phyloP scores from a whole-genome alignment of 53 echinoderm and acorn worm species.

The Astropecten irregularis region DNA sequence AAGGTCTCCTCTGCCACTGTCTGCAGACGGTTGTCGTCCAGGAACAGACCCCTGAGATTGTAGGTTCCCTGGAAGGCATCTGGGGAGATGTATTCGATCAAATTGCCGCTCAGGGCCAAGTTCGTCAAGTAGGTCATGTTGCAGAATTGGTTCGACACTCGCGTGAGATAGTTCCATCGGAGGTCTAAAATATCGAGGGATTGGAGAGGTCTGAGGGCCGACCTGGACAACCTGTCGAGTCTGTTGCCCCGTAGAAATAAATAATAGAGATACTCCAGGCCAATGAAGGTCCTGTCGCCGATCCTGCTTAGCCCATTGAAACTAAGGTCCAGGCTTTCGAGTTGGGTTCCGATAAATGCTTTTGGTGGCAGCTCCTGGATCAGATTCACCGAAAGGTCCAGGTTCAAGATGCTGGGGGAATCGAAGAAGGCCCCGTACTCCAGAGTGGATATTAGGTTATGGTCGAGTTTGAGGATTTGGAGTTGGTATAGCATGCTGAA shows the following conservation, averaged over 20 bases:
- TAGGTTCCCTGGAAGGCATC: constrained; percentile 55
- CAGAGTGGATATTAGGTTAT: constrained; percentile 27
- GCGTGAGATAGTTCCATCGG: constrained; percentile 28
- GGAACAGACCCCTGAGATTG: constrained; percentile 36
- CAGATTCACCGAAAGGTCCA: constrained; percentile 49
- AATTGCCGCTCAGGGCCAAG: constrained; percentile 43
- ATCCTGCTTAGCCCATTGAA: constrained; percentile 26
- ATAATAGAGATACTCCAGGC: constrained; percentile 11
- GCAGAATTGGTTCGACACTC: constrained; percentile 35
- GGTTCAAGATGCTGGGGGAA: neutral
- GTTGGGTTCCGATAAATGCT: constrained; percentile 33
- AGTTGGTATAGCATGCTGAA: constrained; percentile 29
- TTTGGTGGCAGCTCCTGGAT: constrained; percentile 38
- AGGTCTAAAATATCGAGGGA: constrained; percentile 22
- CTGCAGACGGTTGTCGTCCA: constrained; percentile 66
- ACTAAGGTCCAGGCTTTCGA: constrained; percentile 17
- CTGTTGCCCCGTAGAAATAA: constrained; percentile 6
- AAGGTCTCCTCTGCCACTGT: constrained; percentile 52
- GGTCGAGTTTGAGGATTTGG: constrained; percentile 2
- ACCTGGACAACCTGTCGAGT: constrained; percentile 8
- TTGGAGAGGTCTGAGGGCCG: constrained; percentile 9
- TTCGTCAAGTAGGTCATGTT: constrained; percentile 15
- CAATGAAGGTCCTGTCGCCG: constrained; percentile 26
- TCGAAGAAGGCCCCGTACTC: constrained; percentile 22
- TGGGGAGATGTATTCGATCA: constrained; percentile 26